These are phyloP conservation scores for Hycleus phaleratus DNA, from an alignment of 1,140 invertebrate genomes.

Conservation along the genomic window DNA sequence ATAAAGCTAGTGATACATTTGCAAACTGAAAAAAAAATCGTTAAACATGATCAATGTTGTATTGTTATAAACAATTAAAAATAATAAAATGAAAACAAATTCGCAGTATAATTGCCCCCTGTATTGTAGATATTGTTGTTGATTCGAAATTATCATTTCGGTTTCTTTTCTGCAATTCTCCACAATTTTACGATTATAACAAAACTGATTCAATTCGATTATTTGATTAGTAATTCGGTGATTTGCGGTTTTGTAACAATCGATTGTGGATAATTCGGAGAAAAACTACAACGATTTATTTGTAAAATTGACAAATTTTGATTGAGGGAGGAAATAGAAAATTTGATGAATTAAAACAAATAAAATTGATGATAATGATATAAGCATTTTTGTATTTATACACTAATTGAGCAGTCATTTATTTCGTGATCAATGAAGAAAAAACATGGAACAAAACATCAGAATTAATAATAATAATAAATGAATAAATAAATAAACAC, in stretches of 20 bases:
- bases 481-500: slow-evolving; percentile 21
- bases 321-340: neutral
- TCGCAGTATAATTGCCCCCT: slow-evolving; percentile 36
- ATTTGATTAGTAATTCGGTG: neutral
- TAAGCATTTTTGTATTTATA: slow-evolving; percentile 37
- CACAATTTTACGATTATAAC: no score
- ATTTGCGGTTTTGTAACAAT: no score
- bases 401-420: slow-evolving; percentile 32
- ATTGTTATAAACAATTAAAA: slow-evolving; percentile 38
- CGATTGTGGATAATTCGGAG: no score
- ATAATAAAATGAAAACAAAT: slow-evolving; percentile 25
- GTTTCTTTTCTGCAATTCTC: slow-evolving; percentile 12
- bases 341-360: neutral
- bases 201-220: neutral
- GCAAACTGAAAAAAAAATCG: slow-evolving; percentile 26
- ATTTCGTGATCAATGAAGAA: slow-evolving; percentile 17
- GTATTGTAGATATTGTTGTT: slow-evolving; percentile 43
- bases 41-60: slow-evolving; percentile 40
- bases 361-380: no score
- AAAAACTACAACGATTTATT: no score
- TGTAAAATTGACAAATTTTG: no score
- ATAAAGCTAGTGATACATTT: slow-evolving; percentile 36
- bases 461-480: slow-evolving; percentile 4
- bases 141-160: slow-evolving; percentile 31
- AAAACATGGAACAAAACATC: slow-evolving; percentile 3